phyloP scores from a whole-genome alignment of 2,888 invertebrate species.

The Chymomyza amoena region DNA sequence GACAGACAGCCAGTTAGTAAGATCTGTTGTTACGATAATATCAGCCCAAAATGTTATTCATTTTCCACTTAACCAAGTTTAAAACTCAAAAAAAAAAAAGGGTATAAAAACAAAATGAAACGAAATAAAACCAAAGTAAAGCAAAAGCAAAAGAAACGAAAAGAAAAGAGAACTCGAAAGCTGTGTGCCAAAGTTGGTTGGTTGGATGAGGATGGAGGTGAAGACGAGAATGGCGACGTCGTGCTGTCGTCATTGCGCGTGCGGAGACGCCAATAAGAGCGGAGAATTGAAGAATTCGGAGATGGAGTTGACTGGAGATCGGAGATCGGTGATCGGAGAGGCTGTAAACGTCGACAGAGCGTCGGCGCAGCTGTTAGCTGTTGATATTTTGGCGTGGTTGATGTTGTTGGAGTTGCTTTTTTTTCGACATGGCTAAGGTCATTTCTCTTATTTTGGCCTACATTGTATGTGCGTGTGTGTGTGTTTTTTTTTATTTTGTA shows the following conservation, averaged over 20 bases:
- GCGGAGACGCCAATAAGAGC: too few species aligned
- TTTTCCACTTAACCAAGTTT: neutral
- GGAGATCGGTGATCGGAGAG: slow-evolving; percentile 3
- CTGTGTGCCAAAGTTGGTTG: neutral
- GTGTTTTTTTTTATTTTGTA: neutral
- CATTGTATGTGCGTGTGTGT: slow-evolving; percentile 36
- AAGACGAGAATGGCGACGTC: neutral
- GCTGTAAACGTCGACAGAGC: neutral
- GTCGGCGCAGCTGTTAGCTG: neutral
- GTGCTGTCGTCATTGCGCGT: too few species aligned
- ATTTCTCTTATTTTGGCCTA: slow-evolving; percentile 59
- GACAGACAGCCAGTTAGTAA: neutral
- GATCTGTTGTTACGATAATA: neutral
- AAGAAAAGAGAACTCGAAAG: neutral
- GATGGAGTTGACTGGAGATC: neutral
- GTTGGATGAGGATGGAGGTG: too few species aligned
- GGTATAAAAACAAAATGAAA: neutral
- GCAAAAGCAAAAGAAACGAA: too few species aligned
- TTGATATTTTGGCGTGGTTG: neutral
- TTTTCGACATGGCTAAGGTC: slow-evolving; percentile 54
- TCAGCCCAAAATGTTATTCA: neutral
- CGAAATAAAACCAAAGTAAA: slow-evolving; percentile 14
- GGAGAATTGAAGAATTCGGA: too few species aligned
- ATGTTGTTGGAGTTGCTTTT: slow-evolving; percentile 6
- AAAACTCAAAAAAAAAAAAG: neutral